phyloP scores from a whole-genome alignment of 1,140 invertebrate species.

The Zaprionus inermis region DNA sequence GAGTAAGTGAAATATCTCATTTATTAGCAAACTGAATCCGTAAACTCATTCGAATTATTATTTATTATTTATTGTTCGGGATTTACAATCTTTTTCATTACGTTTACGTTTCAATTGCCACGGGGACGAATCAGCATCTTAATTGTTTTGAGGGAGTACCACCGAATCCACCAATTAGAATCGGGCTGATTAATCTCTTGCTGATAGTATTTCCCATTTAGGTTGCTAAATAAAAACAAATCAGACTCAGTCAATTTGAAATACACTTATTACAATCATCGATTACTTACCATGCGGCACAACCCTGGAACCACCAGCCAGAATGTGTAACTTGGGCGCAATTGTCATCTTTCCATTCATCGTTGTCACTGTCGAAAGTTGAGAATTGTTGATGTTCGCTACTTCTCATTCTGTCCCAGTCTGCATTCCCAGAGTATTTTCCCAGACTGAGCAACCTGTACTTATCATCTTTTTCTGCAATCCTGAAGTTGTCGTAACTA shows the following conservation, averaged over 20 bases:
- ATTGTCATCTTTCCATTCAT: background rate
- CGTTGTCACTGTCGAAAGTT: background rate
- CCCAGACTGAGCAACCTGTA: background rate
- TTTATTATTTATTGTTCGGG: background rate
- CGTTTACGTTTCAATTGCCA: background rate
- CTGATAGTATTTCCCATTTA: background rate
- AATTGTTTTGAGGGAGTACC: background rate
- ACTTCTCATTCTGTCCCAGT: background rate
- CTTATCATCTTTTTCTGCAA: background rate
- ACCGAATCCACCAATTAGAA: background rate
- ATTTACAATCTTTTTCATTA: background rate
- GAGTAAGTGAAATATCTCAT: background rate
- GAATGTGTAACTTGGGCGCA: rapidly evolving
- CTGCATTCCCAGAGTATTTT: background rate
- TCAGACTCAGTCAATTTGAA: background rate
- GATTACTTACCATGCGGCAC: rapidly evolving
- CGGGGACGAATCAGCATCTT: background rate
- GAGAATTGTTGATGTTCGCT: background rate
- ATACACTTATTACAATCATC: no score
- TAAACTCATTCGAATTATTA: background rate
- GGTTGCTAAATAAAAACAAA: background rate
- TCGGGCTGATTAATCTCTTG: rapidly evolving
- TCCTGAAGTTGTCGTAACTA: background rate
- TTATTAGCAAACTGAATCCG: background rate
- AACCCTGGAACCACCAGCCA: background rate